Evolutionary conservation across 30 jellyfish, hydroid and myxozoan species (phyloP), one percentile per base, ranked within the genome.

Genomic region (Sanderia malayensis): DNA sequence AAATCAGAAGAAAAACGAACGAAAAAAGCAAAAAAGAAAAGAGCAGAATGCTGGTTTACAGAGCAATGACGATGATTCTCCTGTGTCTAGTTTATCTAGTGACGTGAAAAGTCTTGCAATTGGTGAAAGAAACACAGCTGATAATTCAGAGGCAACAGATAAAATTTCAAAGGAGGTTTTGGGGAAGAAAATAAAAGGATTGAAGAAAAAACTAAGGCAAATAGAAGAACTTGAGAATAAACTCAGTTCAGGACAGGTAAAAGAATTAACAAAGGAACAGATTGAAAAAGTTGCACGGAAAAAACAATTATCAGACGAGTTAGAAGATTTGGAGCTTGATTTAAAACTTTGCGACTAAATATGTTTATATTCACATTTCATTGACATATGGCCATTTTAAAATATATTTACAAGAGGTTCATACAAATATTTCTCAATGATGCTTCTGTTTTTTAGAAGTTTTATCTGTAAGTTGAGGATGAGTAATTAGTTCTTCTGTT

Each of bases 1-100:
- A 70, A 93, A 93, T 47, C 95, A 85, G 80, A 85, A 93, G 78
- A 93, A 93, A 61, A 93, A 93, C 46, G 92, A 85, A 61, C 65
- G 94, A 67, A 81, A 71, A 52, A 93, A 85, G 59, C 88, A 72
- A 70, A 85, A 93, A 52, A 79, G 94, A 44, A 68, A 67, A 59
- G 90, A 74, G 33, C 83, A 80, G 53, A 25, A 70, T 8, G 87
- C 19, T 27, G n/a, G n/a, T n/a, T 68, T 44, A 8, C 44, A 58
- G 34, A 34, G 22, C 46, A 53, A 58, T 41, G 79, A 33, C 4
- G 31, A 69, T 27, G 59, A 57, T 44, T 31, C 8, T 58, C 31
- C 58, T 11, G 52, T 8, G 22, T 73, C n/a, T 27, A 31, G 61
- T 9, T 24, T 57, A 30, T 15, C 74, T 31, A 18, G 46, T 32